These are phyloP conservation scores for Apodemus speciosus DNA, from an alignment of 2,113 vertebrate genomes.

Conservation along the genomic window DNA sequence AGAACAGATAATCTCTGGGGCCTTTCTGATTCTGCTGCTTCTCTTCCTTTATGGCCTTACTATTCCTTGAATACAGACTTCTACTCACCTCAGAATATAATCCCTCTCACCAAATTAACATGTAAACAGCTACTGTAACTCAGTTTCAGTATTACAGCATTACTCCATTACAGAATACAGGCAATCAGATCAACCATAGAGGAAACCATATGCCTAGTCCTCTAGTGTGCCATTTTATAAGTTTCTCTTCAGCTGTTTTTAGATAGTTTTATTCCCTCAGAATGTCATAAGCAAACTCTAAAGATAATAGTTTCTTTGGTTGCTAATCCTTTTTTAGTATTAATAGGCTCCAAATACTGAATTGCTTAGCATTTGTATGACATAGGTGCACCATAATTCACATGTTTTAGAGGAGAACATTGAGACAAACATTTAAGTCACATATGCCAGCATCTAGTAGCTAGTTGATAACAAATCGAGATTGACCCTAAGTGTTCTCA, in stretches of 20 bases:
- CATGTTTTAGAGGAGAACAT: constrained; percentile 37
- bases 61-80: background rate
- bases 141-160: background rate
- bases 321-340: constrained; percentile 42
- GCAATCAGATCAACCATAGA: background rate
- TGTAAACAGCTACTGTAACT: background rate
- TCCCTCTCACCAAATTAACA: constrained; percentile 56
- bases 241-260: constrained; percentile 25
- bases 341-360: constrained; percentile 32
- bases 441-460: background rate
- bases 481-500: constrained; percentile 13
- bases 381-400: background rate
- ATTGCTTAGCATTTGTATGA: constrained; percentile 44
- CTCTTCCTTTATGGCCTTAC: constrained; percentile 24
- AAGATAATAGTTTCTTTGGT: background rate
- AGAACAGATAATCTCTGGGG: background rate
- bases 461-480: constrained; percentile 42
- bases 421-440: background rate
- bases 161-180: background rate
- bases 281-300: constrained; percentile 9
- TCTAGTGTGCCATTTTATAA: background rate
- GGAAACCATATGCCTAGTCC: constrained; percentile 1
- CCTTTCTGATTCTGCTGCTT: background rate
- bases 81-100: constrained; percentile 41
- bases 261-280: background rate